These are phyloP conservation scores for Erpetoichthys calabaricus DNA, from an alignment of 2,797 vertebrate genomes.

Conservation along the genomic window DNA sequence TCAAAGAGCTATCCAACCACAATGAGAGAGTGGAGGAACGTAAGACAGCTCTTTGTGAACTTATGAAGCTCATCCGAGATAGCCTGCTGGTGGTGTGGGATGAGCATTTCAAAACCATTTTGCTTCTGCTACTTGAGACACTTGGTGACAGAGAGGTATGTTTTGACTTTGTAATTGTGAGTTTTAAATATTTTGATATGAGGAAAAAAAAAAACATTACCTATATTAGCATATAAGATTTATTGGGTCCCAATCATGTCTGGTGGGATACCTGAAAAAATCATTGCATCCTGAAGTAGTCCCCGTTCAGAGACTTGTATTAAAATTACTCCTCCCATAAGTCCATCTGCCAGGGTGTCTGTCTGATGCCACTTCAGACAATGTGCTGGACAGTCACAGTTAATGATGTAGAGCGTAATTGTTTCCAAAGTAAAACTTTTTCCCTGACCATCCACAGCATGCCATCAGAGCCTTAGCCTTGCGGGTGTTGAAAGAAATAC, in stretches of 20 bases:
- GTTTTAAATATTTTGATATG: background rate
- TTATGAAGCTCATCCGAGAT: slow-evolving; percentile 82
- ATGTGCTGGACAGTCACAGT: too few species aligned
- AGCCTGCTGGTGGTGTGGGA: slow-evolving; percentile 92
- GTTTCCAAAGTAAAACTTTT: background rate
- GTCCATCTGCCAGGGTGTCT: too few species aligned
- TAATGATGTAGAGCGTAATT: too few species aligned
- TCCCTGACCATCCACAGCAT: slow-evolving; percentile 50
- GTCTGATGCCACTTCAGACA: too few species aligned
- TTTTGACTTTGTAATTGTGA: background rate
- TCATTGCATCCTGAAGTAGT: too few species aligned
- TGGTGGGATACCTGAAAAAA: background rate
- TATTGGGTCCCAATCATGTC: background rate
- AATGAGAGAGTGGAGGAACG: slow-evolving; percentile 90
- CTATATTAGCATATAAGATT: background rate
- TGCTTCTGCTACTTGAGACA: slow-evolving; percentile 84
- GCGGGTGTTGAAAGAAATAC: slow-evolving; percentile 84
- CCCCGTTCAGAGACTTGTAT: too few species aligned
- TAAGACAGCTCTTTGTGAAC: slow-evolving; percentile 76
- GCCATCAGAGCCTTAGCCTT: slow-evolving; percentile 86
- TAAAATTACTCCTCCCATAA: too few species aligned
- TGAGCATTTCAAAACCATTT: slow-evolving; percentile 94
- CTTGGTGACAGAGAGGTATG: slow-evolving; percentile 87
- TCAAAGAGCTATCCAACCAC: slow-evolving; percentile 91
- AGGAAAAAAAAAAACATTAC: background rate